These are phyloP conservation scores for Acronicta psi DNA, from an alignment of 2,888 invertebrate genomes.

Conservation along the genomic window DNA sequence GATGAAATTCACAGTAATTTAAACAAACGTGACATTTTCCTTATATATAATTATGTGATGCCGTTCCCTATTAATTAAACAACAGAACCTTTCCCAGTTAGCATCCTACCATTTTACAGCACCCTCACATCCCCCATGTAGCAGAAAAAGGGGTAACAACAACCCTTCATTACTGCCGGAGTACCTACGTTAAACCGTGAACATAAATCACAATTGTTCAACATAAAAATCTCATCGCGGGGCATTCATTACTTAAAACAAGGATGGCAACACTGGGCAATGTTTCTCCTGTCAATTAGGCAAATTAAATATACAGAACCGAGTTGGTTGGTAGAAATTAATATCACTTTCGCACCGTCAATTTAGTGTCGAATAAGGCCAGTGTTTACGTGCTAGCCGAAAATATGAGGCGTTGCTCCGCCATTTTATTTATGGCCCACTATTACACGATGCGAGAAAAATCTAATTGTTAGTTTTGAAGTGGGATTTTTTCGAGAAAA, in stretches of 20 bases:
- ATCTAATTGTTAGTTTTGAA: slow-evolving; percentile 37
- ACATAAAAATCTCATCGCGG: slow-evolving; percentile 70
- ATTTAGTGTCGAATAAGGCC: slow-evolving; percentile 65
- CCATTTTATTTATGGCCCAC: slow-evolving; percentile 56
- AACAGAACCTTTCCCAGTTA: slow-evolving; percentile 45
- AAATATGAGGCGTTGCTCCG: slow-evolving; percentile 57
- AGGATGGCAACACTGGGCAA: slow-evolving; percentile 63
- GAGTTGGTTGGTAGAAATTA: slow-evolving; percentile 75
- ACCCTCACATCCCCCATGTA: slow-evolving; percentile 39
- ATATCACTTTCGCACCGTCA: slow-evolving; percentile 76
- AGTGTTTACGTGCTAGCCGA: slow-evolving; percentile 37
- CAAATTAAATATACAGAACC: slow-evolving; percentile 81
- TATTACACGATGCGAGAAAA: slow-evolving; percentile 51
- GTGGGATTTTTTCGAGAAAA: slow-evolving; percentile 36
- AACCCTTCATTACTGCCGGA: slow-evolving; percentile 70
- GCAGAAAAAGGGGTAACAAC: slow-evolving; percentile 58
- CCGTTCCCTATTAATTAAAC: slow-evolving; percentile 53
- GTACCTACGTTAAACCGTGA: slow-evolving; percentile 69
- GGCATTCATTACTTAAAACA: slow-evolving; percentile 72
- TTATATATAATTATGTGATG: slow-evolving; percentile 7
- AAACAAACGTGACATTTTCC: neutral
- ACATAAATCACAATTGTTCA: slow-evolving; percentile 70
- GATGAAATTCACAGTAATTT: too few relatives aligned
- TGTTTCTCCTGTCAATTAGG: slow-evolving; percentile 81
- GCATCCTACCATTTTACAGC: slow-evolving; percentile 40